phyloP scores from a whole-genome alignment of 2,888 invertebrate species.

The Cataglyphis altisquamis region DNA sequence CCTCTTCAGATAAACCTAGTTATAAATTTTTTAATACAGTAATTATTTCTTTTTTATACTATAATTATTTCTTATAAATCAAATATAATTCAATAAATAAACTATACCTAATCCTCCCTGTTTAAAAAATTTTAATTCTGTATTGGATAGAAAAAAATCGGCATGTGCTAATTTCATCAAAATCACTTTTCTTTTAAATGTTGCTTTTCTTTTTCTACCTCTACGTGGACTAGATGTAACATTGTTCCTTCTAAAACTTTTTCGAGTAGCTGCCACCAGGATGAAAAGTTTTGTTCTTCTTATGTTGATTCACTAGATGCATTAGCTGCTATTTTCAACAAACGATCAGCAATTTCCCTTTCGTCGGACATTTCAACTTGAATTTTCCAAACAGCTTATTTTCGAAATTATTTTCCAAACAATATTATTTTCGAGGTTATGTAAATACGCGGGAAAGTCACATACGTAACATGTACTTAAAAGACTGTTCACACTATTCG shows the following conservation, averaged over 20 bases:
- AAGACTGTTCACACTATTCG: no score
- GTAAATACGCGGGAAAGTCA: no score
- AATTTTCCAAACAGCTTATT: background rate
- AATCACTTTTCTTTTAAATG: background rate
- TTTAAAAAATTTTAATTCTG: conserved; percentile 10
- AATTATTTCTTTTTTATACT: no score
- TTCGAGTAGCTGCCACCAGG: conserved; percentile 11
- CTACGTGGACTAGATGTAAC: conserved; percentile 1
- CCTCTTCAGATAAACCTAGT: background rate
- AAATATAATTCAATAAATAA: conserved; percentile 1
- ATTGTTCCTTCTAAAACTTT: conserved; percentile 2
- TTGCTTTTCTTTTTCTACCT: background rate
- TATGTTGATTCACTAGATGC: background rate
- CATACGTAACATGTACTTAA: no score
- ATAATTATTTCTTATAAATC: background rate
- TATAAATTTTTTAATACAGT: background rate
- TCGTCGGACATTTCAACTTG: background rate
- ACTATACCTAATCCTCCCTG: conserved; percentile 8
- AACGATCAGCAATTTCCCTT: background rate
- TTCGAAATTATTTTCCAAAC: no score
- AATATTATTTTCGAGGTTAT: no score
- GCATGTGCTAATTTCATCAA: conserved; percentile 20
- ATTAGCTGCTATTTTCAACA: background rate
- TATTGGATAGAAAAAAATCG: conserved; percentile 5
- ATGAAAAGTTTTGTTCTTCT: conserved; percentile 7